These are phyloP conservation scores for Mythimna vitellina DNA, from an alignment of 2,888 invertebrate species.

Conservation along the genomic window DNA sequence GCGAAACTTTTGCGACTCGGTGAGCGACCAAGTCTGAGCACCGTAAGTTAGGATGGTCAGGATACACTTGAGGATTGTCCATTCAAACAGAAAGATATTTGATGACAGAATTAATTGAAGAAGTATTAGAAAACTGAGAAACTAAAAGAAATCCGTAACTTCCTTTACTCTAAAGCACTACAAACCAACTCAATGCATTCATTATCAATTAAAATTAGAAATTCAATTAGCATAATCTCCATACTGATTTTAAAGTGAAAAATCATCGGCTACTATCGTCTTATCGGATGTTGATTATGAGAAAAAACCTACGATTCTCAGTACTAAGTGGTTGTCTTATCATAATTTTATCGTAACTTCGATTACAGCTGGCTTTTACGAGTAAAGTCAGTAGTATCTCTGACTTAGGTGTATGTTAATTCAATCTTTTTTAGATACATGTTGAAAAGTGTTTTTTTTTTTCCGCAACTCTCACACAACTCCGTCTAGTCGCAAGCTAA, in stretches of 20 bases:
- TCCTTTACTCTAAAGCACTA: constrained; percentile 15
- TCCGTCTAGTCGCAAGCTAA: too few relatives aligned
- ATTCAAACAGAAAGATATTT: neutral
- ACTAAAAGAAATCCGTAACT: neutral
- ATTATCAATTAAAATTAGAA: constrained; percentile 34
- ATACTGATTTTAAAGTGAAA: constrained; percentile 36
- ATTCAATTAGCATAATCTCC: constrained; percentile 35
- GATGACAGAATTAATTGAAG: neutral
- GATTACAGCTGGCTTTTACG: constrained; percentile 12
- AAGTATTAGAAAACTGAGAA: constrained; percentile 1
- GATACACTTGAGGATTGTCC: too few relatives aligned
- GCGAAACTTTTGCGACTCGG: too few relatives aligned
- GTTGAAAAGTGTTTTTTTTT: constrained; percentile 6
- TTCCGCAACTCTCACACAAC: too few relatives aligned
- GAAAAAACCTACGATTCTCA: constrained; percentile 21
- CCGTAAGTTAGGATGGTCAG: too few relatives aligned
- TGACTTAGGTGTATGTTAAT: constrained; percentile 19
- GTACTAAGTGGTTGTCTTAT: constrained; percentile 31
- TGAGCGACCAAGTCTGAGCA: too few relatives aligned
- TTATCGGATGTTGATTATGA: constrained; percentile 21
- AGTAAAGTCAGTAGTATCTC: neutral
- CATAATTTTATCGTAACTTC: constrained; percentile 36
- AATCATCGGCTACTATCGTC: constrained; percentile 3
- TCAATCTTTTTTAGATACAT: constrained; percentile 5
- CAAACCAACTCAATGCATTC: constrained; percentile 28